Evolutionary conservation across 2,113 vertebrate species (phyloP).

Genomic region (Scartelaos histophorus): DNA sequence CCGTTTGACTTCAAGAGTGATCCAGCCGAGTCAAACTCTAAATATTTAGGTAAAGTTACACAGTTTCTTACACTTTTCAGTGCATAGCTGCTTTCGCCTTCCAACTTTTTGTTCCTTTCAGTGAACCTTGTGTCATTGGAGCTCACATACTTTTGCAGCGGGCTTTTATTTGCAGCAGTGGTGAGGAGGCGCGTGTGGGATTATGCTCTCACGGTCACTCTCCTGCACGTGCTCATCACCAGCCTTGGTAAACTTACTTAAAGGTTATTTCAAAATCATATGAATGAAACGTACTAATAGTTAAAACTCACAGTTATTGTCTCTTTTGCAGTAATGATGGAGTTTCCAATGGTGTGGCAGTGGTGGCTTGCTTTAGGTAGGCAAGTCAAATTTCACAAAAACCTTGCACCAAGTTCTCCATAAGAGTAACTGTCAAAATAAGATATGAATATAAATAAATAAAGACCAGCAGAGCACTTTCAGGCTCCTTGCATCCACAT

Average conservation of each 20-base stretch:
- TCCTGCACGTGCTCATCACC: conserved; percentile 81
- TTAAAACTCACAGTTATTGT: background rate
- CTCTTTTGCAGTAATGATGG: conserved; percentile 79
- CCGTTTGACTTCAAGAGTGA: conserved; percentile 87
- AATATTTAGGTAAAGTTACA: conserved; percentile 86
- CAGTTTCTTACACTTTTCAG: background rate
- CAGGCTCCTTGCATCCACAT: too few species aligned
- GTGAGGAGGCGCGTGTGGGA: conserved; percentile 87
- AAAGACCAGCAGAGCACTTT: too few species aligned
- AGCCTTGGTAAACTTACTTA: conserved; percentile 70
- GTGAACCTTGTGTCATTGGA: conserved; percentile 82
- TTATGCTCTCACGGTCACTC: conserved; percentile 82
- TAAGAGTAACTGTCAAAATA: background rate
- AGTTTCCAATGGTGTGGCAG: conserved; percentile 83
- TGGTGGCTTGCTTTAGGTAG: conserved; percentile 88
- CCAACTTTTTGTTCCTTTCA: conserved; percentile 24
- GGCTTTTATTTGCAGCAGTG: conserved; percentile 82
- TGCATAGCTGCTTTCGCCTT: background rate
- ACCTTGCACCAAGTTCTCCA: background rate
- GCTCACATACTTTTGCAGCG: conserved; percentile 82
- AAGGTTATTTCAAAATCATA: background rate
- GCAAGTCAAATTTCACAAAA: background rate
- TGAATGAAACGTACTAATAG: background rate
- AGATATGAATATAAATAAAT: too few species aligned
- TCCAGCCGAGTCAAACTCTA: conserved; percentile 79